Conservation (phyloP, 2,888 invertebrate genomes). For the Willowsia nigromaculata region DNA sequence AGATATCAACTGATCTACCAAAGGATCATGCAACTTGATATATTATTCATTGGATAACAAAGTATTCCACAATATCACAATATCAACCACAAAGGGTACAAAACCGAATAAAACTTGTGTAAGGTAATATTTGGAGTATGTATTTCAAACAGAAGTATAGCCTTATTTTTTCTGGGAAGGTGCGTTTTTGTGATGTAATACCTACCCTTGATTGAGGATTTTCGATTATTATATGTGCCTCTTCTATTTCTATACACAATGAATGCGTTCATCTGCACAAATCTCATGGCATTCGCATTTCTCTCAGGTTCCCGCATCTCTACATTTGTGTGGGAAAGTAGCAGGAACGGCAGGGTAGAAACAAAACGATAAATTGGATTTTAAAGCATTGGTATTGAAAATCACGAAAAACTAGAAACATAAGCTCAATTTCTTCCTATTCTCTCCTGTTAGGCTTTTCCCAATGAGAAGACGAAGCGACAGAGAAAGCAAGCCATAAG, state of each 20-base stretch:
- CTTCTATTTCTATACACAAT: not conserved
- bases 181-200: not conserved
- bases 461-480: not conserved
- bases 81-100: not conserved
- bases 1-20: no score
- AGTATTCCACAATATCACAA: not conserved
- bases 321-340: not conserved
- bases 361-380: constrained; percentile 9
- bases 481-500: not conserved
- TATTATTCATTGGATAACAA: not conserved
- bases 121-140: no score
- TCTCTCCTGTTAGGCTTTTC: not conserved
- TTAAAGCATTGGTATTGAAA: not conserved
- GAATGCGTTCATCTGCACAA: not conserved
- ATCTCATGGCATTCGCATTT: not conserved
- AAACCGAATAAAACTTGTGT: not conserved
- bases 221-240: no score
- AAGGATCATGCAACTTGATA: not conserved
- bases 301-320: not conserved
- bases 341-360: not conserved
- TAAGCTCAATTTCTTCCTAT: not conserved
- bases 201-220: not conserved
- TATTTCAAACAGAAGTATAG: not conserved
- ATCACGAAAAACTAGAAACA: not conserved
- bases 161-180: not conserved